Evolutionary conservation across 1,140 invertebrate genomes (phyloP).

Genomic region (Calliphora vicina): DNA sequence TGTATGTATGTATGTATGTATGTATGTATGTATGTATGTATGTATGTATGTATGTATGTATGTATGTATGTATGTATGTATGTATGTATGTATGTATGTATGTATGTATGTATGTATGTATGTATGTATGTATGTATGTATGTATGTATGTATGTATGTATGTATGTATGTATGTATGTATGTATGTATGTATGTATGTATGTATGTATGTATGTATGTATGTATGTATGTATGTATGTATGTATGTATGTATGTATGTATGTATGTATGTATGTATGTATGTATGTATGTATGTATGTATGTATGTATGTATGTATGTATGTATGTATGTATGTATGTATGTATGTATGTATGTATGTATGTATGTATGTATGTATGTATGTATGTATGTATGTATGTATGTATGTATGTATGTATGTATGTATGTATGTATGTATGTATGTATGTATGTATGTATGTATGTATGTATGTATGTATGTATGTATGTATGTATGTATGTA

Average conservation of each 20-base stretch:
- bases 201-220: neutral
- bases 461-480: neutral
- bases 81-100: neutral
- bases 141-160: neutral
- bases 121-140: neutral
- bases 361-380: neutral
- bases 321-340: neutral
- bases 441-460: neutral
- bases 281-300: neutral
- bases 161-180: neutral
- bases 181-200: neutral
- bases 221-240: neutral
- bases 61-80: neutral
- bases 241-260: neutral
- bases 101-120: neutral
- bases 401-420: neutral
- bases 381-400: neutral
- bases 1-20: neutral
- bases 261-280: neutral
- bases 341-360: neutral
- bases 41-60: neutral
- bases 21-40: neutral
- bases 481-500: neutral
- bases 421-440: neutral
- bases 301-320: neutral